Percentiles rank a stretch among this genome's conserved stretches.
These are phyloP conservation scores for Miniopterus natalensis DNA, from an alignment of 2,113 vertebrate genomes.

Conservation along the genomic window DNA sequence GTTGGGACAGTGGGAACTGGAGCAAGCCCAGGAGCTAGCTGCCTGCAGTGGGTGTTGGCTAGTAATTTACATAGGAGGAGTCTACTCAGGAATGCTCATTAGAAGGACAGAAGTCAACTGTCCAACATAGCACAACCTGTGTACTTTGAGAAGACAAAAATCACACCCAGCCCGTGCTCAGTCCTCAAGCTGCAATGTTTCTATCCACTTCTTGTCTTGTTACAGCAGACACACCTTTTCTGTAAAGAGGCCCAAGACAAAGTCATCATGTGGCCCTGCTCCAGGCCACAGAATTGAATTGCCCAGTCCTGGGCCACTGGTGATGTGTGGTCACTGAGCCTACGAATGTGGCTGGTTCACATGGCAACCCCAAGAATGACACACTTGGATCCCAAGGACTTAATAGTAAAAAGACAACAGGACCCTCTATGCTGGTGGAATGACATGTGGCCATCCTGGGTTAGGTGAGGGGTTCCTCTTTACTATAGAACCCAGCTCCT, in stretches of 20 bases:
- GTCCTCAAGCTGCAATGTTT: neutral
- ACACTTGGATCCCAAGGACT: neutral
- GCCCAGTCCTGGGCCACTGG: neutral
- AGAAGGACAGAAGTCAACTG: neutral
- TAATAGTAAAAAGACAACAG: neutral
- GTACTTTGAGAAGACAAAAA: neutral
- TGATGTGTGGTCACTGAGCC: neutral
- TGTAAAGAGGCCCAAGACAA: neutral
- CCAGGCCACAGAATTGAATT: neutral
- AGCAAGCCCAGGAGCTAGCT: neutral
- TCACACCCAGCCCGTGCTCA: rapidly evolving
- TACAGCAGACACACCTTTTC: neutral
- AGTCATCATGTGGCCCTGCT: neutral
- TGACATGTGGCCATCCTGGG: neutral
- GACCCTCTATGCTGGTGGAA: neutral
- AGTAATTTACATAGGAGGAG: neutral
- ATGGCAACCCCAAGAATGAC: neutral
- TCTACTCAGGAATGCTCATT: neutral
- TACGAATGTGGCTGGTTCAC: neutral
- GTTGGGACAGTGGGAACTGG: neutral
- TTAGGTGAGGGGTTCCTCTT: neutral
- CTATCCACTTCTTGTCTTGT: no score
- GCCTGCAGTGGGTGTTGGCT: neutral
- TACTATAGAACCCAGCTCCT: neutral
- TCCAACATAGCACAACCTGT: neutral